phyloP scores from a whole-genome alignment of 2,888 invertebrate genomes.

The Branchellion lobata region DNA sequence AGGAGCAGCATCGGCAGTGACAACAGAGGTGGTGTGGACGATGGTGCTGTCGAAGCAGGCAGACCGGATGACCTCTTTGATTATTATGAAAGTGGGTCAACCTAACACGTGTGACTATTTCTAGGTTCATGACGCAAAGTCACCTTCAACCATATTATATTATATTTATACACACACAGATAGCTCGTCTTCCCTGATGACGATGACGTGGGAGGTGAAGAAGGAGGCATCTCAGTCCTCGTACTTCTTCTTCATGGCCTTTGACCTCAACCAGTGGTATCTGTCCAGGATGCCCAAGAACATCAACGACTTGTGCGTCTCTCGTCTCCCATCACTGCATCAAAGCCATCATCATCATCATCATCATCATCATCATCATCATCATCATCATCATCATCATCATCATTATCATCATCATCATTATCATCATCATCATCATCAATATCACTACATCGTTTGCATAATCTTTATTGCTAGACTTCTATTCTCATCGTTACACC shows the following conservation, averaged over 20 bases:
- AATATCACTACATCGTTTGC: neutral
- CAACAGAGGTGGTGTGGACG: neutral
- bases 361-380: too few species aligned
- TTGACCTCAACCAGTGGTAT: slow-evolving; percentile 41
- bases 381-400: too few species aligned
- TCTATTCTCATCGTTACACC: neutral
- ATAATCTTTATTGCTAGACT: neutral
- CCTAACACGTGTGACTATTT: neutral
- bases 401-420: too few species aligned
- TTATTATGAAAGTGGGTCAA: neutral
- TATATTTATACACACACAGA: neutral
- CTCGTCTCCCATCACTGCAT: neutral
- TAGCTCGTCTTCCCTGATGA: neutral
- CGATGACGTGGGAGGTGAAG: neutral
- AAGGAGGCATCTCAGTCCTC: neutral
- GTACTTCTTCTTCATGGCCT: slow-evolving; percentile 5
- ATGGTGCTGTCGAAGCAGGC: neutral
- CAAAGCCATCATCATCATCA: neutral
- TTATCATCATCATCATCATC: too few species aligned
- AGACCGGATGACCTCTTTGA: neutral
- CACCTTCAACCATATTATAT: too few species aligned
- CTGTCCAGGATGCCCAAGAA: slow-evolving; percentile 17
- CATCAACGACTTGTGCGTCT: slow-evolving; percentile 1
- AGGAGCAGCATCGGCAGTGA: neutral
- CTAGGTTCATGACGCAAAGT: too few species aligned